Base-by-base conservation (phyloP, 2,888 invertebrate genomes). In the Hydrotaea cyrtoneurina region DNA sequence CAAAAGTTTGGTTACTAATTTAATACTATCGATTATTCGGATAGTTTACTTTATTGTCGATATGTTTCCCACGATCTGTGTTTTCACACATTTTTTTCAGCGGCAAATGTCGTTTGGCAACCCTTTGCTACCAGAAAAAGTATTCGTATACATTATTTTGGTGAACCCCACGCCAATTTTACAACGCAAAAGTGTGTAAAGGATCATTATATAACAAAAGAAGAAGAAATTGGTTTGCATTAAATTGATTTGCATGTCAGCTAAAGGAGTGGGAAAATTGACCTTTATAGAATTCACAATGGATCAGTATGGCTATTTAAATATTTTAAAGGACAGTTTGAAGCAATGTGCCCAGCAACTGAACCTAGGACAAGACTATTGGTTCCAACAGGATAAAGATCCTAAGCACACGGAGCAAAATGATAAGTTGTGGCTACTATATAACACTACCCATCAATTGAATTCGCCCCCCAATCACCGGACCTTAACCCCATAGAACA, bases 361-460 rank as follows among this genome's bases (percentile, higher is more conserved):
- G 23, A 26, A 26, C 15, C 59, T 59, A 15, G 26, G 59, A 15
- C 2, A 26, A 23, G 13, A 23, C 4, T 26, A 31, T 59, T 59
- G 23, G 59, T 86, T 83, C 19, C 77, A 85, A 21, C 84, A 86
- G 39, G 83, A 82, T 57, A 86, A 87, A 1, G 66, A 80, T 53
- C 46, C 79, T 2, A 83, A 80, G 36, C 77, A 83, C n/a, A 77
- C 73, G 17, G 78, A 82, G 8, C 57, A 78, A 15, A 59, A 72
- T 64, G 71, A 82, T 4, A 82, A 75, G 43, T 43, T 75, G 31
- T 86, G 83, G 83, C 31, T 86, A 23, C 55, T 85, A 0, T 85
- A 85, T 62, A 81, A 86, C 23, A 74, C 73, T 5, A 72, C 71
- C 36, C 78, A 85, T 13, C 78, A 81, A 53, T 39, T 86, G 5